phyloP scores from a whole-genome alignment of 2,113 vertebrate genomes.

The Cephalophus harveyi region DNA sequence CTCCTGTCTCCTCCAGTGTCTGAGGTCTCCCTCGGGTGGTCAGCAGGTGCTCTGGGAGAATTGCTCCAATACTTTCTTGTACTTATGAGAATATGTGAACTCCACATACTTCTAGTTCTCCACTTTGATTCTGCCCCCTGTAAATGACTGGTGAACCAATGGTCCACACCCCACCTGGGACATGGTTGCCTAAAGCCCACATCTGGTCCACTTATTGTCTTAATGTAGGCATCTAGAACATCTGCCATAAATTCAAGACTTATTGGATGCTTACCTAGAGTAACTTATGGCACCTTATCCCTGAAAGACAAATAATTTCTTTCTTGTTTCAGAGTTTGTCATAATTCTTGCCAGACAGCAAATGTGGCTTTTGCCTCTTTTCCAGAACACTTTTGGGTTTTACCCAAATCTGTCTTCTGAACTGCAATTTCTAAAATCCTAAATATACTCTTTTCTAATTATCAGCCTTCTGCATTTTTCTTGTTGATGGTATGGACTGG shows the following conservation, averaged over 20 bases:
- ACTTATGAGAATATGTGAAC: background rate
- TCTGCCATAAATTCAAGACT: background rate
- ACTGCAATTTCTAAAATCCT: background rate
- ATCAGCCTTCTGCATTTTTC: background rate
- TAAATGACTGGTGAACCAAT: background rate
- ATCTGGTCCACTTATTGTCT: background rate
- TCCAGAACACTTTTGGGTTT: background rate
- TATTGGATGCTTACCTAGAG: background rate
- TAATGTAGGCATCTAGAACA: background rate
- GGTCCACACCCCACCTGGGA: background rate
- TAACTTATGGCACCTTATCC: background rate
- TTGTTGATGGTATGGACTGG: background rate
- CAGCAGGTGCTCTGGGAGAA: background rate
- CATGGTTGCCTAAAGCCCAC: background rate
- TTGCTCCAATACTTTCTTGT: too few relatives aligned
- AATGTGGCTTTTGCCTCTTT: background rate
- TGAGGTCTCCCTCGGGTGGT: background rate
- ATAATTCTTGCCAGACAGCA: background rate
- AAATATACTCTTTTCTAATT: background rate
- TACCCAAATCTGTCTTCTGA: background rate
- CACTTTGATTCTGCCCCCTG: background rate
- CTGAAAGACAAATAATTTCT: background rate
- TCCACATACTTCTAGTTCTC: background rate
- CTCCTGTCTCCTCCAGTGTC: background rate
- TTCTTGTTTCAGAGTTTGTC: background rate